A percentile compares a stretch with the other conserved stretches of the same genome.
phyloP scores from a whole-genome alignment of 2,797 vertebrate species.

The Yasuhikotakia modesta region DNA sequence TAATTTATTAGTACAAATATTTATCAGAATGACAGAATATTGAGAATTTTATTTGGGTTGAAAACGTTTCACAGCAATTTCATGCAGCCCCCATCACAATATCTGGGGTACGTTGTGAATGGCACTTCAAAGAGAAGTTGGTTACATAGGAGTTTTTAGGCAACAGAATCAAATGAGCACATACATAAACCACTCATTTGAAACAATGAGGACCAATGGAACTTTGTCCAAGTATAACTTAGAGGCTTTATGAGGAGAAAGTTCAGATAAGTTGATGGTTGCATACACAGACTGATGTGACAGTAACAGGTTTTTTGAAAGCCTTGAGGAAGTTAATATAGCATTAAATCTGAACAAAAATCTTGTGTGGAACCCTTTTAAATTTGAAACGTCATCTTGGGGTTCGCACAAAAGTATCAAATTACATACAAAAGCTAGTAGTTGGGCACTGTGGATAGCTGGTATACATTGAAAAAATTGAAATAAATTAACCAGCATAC shows the following conservation, averaged over 20 bases:
- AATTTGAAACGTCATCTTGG: slow-evolving; percentile 13
- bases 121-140: slow-evolving; percentile 50
- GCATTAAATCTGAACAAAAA: slow-evolving; percentile 35
- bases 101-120: slow-evolving; percentile 45
- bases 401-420: slow-evolving; percentile 50
- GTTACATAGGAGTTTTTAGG: slow-evolving; percentile 37
- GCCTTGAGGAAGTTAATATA: slow-evolving; percentile 32
- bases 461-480: slow-evolving; percentile 65
- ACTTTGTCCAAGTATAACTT: background rate
- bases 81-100: slow-evolving; percentile 46
- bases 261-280: slow-evolving; percentile 15
- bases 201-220: slow-evolving; percentile 21
- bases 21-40: slow-evolving; percentile 33
- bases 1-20: slow-evolving; percentile 41
- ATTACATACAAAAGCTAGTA: slow-evolving; percentile 53
- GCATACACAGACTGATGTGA: slow-evolving; percentile 41
- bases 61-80: slow-evolving; percentile 51
- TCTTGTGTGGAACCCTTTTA: slow-evolving; percentile 30
- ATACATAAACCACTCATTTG: slow-evolving; percentile 33
- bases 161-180: slow-evolving; percentile 40
- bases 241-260: slow-evolving; percentile 34
- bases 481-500: slow-evolving; percentile 54
- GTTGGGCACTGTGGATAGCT: slow-evolving; percentile 68
- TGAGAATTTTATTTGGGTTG: slow-evolving; percentile 29
- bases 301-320: slow-evolving; percentile 17